Percentiles rank a stretch among this genome's conserved stretches.
Evolutionary conservation across 2,797 vertebrate genomes (phyloP).

Genomic region (Okamejei kenojei): DNA sequence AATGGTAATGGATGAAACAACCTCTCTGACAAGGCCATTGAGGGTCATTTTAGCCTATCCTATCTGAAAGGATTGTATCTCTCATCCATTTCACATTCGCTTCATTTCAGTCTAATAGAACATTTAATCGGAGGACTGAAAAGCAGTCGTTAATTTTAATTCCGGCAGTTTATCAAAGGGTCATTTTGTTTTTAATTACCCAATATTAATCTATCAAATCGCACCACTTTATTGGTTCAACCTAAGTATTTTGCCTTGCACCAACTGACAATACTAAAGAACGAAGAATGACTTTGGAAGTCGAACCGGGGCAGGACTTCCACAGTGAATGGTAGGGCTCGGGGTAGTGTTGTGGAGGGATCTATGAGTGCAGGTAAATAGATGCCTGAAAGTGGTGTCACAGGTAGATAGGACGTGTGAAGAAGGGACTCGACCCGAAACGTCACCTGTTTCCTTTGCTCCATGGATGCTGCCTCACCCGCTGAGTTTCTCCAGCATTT

Average conservation of each 20-base stretch:
- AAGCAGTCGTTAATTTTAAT: neutral
- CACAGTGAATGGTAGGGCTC: too few relatives aligned
- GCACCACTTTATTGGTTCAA: neutral
- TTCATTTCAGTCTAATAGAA: neutral
- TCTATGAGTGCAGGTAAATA: too few relatives aligned
- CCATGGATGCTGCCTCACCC: too few relatives aligned
- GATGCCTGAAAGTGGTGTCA: too few relatives aligned
- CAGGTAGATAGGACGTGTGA: too few relatives aligned
- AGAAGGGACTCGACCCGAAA: too few relatives aligned
- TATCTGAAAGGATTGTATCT: neutral
- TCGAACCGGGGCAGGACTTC: too few relatives aligned
- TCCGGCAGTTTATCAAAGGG: neutral
- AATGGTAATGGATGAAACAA: neutral
- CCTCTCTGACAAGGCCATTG: neutral
- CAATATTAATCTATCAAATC: neutral
- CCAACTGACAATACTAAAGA: neutral
- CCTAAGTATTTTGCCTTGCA: neutral
- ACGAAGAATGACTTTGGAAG: too few relatives aligned
- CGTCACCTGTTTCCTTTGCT: too few relatives aligned
- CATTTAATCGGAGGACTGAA: neutral
- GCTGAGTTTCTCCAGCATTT: too few relatives aligned
- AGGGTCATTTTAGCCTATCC: neutral
- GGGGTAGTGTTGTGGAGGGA: too few relatives aligned
- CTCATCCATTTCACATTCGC: neutral
- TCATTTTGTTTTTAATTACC: neutral